Evolutionary conservation across 2,797 vertebrate species (phyloP).

Genomic region (Margarornis squamiger): DNA sequence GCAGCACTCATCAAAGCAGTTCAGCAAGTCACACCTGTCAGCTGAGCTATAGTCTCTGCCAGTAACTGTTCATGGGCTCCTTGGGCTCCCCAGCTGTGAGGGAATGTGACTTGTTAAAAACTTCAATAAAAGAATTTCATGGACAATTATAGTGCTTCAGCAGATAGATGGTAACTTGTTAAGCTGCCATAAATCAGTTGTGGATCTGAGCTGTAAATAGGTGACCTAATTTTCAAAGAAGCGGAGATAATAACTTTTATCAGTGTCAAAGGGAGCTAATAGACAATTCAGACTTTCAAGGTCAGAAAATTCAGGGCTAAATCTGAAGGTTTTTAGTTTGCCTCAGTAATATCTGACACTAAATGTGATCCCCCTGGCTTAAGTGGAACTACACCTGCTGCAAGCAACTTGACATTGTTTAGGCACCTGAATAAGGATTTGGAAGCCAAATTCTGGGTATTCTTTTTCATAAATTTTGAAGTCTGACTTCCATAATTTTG

Average conservation of each 20-base stretch:
- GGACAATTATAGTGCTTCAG: constrained; percentile 49
- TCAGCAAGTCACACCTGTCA: constrained; percentile 54
- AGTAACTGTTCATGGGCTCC: neutral
- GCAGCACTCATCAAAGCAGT: neutral
- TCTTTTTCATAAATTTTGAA: neutral
- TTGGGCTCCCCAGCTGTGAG: constrained; percentile 49
- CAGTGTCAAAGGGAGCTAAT: neutral
- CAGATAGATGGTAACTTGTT: constrained; percentile 64
- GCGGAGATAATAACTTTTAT: constrained; percentile 33
- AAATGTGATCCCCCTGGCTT: neutral
- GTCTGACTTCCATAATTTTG: neutral
- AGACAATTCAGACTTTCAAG: neutral
- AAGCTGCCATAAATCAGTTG: constrained; percentile 63
- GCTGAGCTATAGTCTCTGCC: constrained; percentile 2
- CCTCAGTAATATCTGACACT: neutral
- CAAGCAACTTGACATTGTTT: neutral
- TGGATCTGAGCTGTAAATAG: constrained; percentile 56
- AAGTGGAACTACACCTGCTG: neutral
- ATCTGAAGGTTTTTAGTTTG: neutral
- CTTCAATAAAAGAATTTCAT: constrained; percentile 66
- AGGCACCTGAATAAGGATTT: neutral
- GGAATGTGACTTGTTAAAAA: constrained; percentile 64
- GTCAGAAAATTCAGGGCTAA: neutral
- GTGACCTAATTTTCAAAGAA: constrained; percentile 59
- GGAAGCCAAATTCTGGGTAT: neutral